Percentiles rank a stretch among this genome's conserved stretches.
Conservation (phyloP, 2,113 vertebrate species). For the Murina feae region DNA sequence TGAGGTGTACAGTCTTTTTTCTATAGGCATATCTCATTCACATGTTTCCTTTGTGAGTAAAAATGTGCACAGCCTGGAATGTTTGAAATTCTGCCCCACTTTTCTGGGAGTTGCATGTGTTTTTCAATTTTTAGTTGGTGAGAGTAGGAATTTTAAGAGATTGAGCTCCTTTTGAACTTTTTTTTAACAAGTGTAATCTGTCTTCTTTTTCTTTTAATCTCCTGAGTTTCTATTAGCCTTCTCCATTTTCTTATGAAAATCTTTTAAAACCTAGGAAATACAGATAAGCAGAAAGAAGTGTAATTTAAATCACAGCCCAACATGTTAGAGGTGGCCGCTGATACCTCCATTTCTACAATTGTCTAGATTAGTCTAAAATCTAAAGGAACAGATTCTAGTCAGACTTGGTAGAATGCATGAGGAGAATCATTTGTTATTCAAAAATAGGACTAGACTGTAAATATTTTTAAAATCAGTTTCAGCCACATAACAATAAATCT, state of each 20-base stretch:
- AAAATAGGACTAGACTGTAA: constrained; percentile 12
- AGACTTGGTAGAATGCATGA: neutral
- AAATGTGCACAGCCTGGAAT: neutral
- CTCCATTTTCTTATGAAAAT: constrained; percentile 19
- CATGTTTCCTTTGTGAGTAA: neutral
- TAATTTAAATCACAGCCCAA: neutral
- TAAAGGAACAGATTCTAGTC: neutral
- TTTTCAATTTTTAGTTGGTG: constrained; percentile 20
- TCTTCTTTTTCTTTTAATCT: neutral
- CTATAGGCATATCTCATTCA: neutral
- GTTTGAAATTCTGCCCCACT: constrained; percentile 1
- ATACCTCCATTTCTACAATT: neutral
- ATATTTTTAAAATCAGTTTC: constrained; percentile 1
- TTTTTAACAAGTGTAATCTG: neutral
- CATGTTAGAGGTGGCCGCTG: neutral
- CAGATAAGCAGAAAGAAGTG: neutral
- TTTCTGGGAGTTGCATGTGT: neutral
- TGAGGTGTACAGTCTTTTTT: neutral
- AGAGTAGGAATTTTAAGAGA: constrained; percentile 16
- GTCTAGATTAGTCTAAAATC: neutral
- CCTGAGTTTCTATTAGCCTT: constrained; percentile 11
- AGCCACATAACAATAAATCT: neutral
- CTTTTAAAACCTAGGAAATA: constrained; percentile 6
- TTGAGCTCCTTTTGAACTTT: neutral
- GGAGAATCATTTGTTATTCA: neutral